Evolutionary conservation across 2,888 invertebrate genomes (phyloP).

Genomic region (Cephus sareptanus): DNA sequence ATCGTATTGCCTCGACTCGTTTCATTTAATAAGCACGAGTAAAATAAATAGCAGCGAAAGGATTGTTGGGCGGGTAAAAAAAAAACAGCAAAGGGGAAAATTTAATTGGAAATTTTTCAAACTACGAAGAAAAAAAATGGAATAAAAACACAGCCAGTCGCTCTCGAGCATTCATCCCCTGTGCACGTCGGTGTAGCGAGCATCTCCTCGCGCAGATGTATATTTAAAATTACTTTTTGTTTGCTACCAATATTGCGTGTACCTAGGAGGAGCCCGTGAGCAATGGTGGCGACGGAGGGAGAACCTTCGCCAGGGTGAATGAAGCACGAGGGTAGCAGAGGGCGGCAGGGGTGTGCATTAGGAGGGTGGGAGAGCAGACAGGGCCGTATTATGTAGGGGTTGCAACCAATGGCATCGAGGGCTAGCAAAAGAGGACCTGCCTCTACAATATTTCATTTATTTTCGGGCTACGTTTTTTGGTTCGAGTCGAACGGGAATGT

Average conservation of each 20-base stretch:
- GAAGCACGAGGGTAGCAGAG: too few species aligned
- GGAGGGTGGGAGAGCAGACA: too few species aligned
- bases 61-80: slow-evolving; percentile 1
- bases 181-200: too few species aligned
- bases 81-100: slow-evolving; percentile 2
- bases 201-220: slow-evolving; percentile 1
- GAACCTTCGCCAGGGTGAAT: too few species aligned
- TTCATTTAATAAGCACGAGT: too few species aligned
- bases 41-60: neutral
- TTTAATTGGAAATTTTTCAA: slow-evolving; percentile 15
- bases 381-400: too few species aligned
- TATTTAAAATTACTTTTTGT: slow-evolving; percentile 13
- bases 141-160: neutral
- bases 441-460: slow-evolving; percentile 12
- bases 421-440: too few species aligned
- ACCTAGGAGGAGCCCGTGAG: neutral
- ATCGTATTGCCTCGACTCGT: too few species aligned
- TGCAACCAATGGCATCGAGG: too few species aligned
- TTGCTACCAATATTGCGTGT: slow-evolving; percentile 8
- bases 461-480: slow-evolving; percentile 7
- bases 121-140: slow-evolving; percentile 5
- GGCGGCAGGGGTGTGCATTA: too few species aligned
- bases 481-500: slow-evolving; percentile 3
- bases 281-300: neutral
- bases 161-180: neutral